A percentile compares a stretch with the other conserved stretches of the same genome.
Evolutionary conservation across 2,888 invertebrate genomes (phyloP).

Genomic region (Crematogaster levior): DNA sequence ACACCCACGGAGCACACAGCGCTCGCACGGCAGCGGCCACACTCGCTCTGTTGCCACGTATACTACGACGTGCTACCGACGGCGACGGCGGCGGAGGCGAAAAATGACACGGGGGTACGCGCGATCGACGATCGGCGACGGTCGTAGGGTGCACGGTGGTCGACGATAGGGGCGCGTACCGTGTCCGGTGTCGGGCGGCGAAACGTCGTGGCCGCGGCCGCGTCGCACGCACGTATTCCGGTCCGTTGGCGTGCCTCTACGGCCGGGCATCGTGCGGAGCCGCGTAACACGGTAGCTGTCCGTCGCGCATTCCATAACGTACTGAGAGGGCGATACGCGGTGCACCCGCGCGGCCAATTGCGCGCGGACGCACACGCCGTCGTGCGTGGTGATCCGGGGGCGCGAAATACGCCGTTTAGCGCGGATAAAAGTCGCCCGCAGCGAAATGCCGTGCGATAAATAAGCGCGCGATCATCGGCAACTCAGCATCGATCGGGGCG

Average conservation of each 20-base stretch:
- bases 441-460: constrained; percentile 77
- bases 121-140: constrained; percentile 4
- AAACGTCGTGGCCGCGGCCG: constrained; percentile 68
- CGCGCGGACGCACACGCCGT: constrained; percentile 49
- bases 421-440: constrained; percentile 75
- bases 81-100: constrained; percentile 77
- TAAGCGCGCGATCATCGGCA: constrained; percentile 81
- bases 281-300: constrained; percentile 85
- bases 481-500: constrained; percentile 79
- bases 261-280: constrained; percentile 82
- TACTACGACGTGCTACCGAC: constrained; percentile 76
- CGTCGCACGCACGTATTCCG: constrained; percentile 68
- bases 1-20: constrained; percentile 72
- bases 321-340: constrained; percentile 78
- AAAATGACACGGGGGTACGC: constrained; percentile 73
- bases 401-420: constrained; percentile 61
- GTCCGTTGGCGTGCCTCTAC: constrained; percentile 74
- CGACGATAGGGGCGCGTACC: constrained; percentile 45
- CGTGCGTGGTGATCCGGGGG: constrained; percentile 75
- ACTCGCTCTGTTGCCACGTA: constrained; percentile 82
- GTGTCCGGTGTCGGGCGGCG: constrained; percentile 71
- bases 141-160: not conserved
- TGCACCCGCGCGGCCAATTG: constrained; percentile 77
- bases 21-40: constrained; percentile 76
- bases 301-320: constrained; percentile 84